Evolutionary conservation across 2,113 vertebrate species (phyloP), one percentile per base, ranked within the genome.

Genomic region (Thalassoma bifasciatum): DNA sequence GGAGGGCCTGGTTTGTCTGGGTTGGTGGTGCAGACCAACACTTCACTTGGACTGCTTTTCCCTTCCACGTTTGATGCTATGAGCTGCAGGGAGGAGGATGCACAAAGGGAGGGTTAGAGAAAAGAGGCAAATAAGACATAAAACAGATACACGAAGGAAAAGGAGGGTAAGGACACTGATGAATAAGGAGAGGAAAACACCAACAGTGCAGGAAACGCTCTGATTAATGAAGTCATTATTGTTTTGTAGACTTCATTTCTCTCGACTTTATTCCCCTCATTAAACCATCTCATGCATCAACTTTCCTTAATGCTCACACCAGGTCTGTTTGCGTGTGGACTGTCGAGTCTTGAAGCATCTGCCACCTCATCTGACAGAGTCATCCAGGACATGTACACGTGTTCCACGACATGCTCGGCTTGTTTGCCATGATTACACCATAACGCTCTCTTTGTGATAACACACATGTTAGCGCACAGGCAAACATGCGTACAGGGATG

Each of bases 1-100:
- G 98, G 98, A 49, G 98, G 95, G 30, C 97, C 98, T 0, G 98
- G 98, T 89, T 96, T 95, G 89, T 99, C 98, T 0, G 97, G 96
- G 64, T 95, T 97, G 23, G 98, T 99, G 71, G 96, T 97, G 83
- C 97, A 99, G 53, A 98, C 95, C 89, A 99, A 66, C 71, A 98
- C 93, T 88, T 99, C 97, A 1, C 98, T 99, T 17, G 98, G 97
- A 86, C 94, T 96, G 89, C 97, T 99, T 69, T 92, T 95, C 77
- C 97, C 97, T 93, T 99, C 98, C 91, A 94, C 89, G 8, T 97
- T 99, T 42, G 96, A 97, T 56, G 95, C 96, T 69, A 95, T 96
- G 81, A 99, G 96, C 98, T 99, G 88, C 47, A 82, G 54, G 0
- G n/a, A 61, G 57, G 30, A 26, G 38, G 22, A 57, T 0, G 8